phyloP scores from a whole-genome alignment of 2,113 vertebrate species.

The Dicaeum eximium region DNA sequence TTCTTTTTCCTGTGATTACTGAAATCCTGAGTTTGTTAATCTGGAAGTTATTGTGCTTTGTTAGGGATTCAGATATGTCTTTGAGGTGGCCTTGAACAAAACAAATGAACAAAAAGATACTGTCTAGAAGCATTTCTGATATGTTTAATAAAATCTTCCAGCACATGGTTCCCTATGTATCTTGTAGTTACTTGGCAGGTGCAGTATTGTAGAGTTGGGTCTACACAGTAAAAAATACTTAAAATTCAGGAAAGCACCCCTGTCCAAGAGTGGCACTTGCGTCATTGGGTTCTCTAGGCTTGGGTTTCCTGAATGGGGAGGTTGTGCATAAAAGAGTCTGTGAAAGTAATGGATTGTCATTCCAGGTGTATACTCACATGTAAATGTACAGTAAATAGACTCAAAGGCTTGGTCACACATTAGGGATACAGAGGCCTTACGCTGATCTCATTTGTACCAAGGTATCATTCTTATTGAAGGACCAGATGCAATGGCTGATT shows the following conservation, averaged over 20 bases:
- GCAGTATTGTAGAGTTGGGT: background rate
- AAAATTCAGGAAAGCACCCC: background rate
- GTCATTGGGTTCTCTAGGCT: background rate
- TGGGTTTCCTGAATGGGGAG: background rate
- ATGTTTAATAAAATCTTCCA: background rate
- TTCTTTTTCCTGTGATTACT: background rate
- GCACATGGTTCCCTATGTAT: background rate
- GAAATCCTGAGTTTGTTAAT: background rate
- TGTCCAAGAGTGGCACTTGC: background rate
- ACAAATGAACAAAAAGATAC: background rate
- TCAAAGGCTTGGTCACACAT: background rate
- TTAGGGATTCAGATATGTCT: background rate
- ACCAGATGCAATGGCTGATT: background rate
- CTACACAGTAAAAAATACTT: background rate
- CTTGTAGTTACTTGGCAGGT: background rate
- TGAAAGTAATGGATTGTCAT: background rate
- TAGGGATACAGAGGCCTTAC: background rate
- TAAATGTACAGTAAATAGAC: background rate
- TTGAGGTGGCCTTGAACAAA: background rate
- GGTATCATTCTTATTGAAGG: background rate
- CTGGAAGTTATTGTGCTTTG: background rate
- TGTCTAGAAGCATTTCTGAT: background rate
- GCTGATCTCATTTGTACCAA: background rate
- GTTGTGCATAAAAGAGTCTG: background rate
- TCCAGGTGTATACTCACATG: background rate